These are phyloP conservation scores for Eumerus sabulonum DNA, from an alignment of 2,888 invertebrate genomes.

Conservation along the genomic window DNA sequence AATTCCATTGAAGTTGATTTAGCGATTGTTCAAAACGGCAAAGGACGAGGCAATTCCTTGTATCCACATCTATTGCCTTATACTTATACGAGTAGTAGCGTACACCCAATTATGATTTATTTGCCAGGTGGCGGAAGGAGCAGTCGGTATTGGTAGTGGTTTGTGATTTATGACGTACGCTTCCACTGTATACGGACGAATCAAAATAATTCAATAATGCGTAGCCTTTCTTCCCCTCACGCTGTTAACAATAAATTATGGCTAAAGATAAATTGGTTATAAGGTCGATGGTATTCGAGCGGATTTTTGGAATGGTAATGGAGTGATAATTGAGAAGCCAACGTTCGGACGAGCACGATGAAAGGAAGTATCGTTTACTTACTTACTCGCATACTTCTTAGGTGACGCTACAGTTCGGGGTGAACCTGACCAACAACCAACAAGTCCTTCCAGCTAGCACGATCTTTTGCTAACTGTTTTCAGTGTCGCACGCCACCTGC, in stretches of 20 bases:
- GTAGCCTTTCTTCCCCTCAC: slow-evolving; percentile 2
- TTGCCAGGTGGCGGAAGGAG: slow-evolving; percentile 27
- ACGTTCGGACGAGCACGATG: no score
- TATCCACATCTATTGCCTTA: no score
- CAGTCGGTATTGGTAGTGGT: neutral
- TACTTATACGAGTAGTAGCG: neutral
- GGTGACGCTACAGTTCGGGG: no score
- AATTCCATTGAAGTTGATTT: slow-evolving; percentile 14
- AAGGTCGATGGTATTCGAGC: no score
- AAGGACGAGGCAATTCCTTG: neutral
- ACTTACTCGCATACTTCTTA: no score
- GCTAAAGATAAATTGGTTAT: neutral
- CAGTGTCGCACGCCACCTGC: no score
- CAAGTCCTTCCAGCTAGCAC: no score
- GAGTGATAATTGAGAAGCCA: no score
- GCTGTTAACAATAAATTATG: slow-evolving; percentile 1
- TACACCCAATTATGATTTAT: slow-evolving; percentile 38
- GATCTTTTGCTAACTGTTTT: no score
- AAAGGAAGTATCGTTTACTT: no score
- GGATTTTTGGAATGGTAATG: no score
- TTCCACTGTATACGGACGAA: neutral
- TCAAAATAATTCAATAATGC: neutral
- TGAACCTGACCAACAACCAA: no score
- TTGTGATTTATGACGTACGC: slow-evolving; percentile 26
- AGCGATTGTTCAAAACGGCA: neutral